Percentiles rank a stretch among this genome's conserved stretches.
Evolutionary conservation across 2,888 invertebrate species (phyloP).

Genomic region (Scaptomyza polygonia): DNA sequence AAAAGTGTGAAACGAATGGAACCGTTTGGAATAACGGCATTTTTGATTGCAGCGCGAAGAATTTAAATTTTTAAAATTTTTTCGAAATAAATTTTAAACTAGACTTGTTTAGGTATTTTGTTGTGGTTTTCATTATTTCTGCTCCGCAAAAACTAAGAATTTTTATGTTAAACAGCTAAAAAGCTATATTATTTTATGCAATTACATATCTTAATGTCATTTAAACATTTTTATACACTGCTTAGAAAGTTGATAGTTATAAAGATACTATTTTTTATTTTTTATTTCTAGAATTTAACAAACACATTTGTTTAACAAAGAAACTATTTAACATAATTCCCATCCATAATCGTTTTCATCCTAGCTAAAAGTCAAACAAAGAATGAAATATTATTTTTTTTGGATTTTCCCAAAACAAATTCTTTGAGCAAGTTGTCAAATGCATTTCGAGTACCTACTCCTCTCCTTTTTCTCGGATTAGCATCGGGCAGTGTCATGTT

Average conservation of each 20-base stretch:
- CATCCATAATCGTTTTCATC: not conserved
- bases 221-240: too few relatives aligned
- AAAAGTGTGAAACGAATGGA: conserved; percentile 31
- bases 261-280: not conserved
- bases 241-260: too few relatives aligned
- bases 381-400: conserved; percentile 8
- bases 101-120: not conserved
- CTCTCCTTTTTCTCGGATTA: conserved; percentile 48
- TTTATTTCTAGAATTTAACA: too few relatives aligned
- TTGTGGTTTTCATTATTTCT: too few relatives aligned
- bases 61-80: conserved; percentile 9
- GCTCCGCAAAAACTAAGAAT: too few relatives aligned
- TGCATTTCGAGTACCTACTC: conserved; percentile 49
- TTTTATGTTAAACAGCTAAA: too few relatives aligned
- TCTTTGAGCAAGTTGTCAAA: conserved; percentile 65
- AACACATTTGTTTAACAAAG: too few relatives aligned
- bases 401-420: conserved; percentile 2
- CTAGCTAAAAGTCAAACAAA: conserved; percentile 5
- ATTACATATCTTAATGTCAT: too few relatives aligned
- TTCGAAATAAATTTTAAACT: not conserved
- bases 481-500: conserved; percentile 30
- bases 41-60: conserved; percentile 1
- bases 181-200: too few relatives aligned
- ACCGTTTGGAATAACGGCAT: conserved; percentile 17
- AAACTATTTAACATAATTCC: too few relatives aligned